Evolutionary conservation across 35 echinoderm and acorn worm species (phyloP).

Genomic region (Heliocidaris tuberculata): DNA sequence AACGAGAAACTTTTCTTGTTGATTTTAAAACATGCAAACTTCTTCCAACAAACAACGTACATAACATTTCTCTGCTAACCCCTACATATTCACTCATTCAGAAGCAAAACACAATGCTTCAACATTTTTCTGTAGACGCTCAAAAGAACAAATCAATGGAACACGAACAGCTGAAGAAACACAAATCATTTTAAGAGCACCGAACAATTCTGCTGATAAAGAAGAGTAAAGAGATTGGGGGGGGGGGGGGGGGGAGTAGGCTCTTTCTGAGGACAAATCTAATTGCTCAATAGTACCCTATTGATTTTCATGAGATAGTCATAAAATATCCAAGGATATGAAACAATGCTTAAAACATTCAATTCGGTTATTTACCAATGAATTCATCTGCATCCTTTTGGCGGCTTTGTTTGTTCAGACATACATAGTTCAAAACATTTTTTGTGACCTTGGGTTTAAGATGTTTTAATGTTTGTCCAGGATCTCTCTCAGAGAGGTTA

Average conservation of each 20-base stretch:
- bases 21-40: not conserved
- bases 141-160: not conserved
- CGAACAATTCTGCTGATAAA: not conserved
- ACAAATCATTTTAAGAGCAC: not conserved
- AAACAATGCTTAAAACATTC: not conserved
- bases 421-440: not conserved
- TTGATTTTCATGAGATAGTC: not conserved
- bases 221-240: not conserved
- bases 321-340: not conserved
- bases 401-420: not conserved
- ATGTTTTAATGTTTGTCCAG: not conserved
- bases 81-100: not conserved
- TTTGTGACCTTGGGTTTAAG: not conserved
- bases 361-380: not conserved
- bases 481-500: not conserved
- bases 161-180: not conserved
- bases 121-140: not conserved
- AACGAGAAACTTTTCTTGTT: not conserved
- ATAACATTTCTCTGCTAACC: not conserved
- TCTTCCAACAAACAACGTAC: not conserved
- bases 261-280: not conserved
- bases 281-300: not conserved
- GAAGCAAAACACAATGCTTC: not conserved
- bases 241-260: not conserved
- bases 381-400: not conserved